Conservation (phyloP, 2,113 vertebrate species). For the Collichthys lucidus region DNA sequence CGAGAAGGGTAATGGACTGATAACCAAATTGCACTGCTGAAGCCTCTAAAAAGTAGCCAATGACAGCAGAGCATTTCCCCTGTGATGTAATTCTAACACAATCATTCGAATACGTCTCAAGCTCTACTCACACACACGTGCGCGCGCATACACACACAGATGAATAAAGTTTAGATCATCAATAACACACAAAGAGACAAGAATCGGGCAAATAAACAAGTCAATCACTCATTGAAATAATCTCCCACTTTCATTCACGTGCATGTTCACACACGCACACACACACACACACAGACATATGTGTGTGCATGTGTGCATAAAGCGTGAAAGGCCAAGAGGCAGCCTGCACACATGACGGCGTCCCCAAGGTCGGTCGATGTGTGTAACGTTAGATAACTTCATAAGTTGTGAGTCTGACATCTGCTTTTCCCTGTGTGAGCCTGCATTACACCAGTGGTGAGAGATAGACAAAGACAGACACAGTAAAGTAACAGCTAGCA, state of each 20-base stretch:
- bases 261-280: conserved; percentile 1
- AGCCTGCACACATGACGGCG: conserved; percentile 23
- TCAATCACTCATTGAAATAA: conserved; percentile 25
- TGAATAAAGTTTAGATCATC: not conserved
- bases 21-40: conserved; percentile 47
- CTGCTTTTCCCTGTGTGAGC: conserved; percentile 40
- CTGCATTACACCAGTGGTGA: conserved; percentile 21
- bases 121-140: conserved; percentile 26
- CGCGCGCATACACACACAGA: conserved; percentile 14
- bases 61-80: conserved; percentile 46
- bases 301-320: not conserved
- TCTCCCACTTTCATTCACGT: too few species aligned
- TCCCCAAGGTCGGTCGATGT: conserved; percentile 56
- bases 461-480: conserved; percentile 16
- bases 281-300: not conserved
- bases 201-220: not conserved
- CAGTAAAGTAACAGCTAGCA: conserved; percentile 26
- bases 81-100: conserved; percentile 46
- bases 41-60: conserved; percentile 37
- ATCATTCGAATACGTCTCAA: conserved; percentile 49
- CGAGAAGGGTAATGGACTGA: conserved; percentile 53
- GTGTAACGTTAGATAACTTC: conserved; percentile 50
- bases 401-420: conserved; percentile 62
- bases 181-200: not conserved
- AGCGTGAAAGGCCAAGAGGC: not conserved